Base-by-base conservation (phyloP, 2,797 vertebrate genomes). In the Onychomys leucogaster region DNA sequence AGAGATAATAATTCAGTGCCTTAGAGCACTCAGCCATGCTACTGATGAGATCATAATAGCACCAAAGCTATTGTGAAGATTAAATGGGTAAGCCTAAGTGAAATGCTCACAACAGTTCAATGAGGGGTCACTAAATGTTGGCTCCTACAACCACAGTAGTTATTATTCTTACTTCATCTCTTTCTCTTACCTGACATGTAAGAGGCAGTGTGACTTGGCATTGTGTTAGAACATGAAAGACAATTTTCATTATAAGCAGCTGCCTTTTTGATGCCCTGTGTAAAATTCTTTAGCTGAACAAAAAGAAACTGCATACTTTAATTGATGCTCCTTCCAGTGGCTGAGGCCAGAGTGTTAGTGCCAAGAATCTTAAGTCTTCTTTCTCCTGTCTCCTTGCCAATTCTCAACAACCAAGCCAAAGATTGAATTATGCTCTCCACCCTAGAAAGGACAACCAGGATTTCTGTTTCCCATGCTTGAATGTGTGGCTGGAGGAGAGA, bases 261-360 rank as follows among this genome's bases (percentile, higher is more conserved):
- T 91, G 63, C 23, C n/a, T 85, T 84, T 92, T 86, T 91, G 61
- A 41, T 94, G 37, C 67, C 71, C 52, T 96, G 71, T 94, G 69
- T 6, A 94, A 94, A 75, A 94, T 92, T 76, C 95, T 92, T 96
- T 94, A 97, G 71, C 59, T 77, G 86, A 96, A 95, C 34, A 63
- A 67, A 96, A 80, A 92, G 80, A 96, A 94, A 89, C 43, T 49
- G n/a, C 93, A 91, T 23, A 46, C n/a, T 95, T 94, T 65, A 92
- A 93, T 96, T 55, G 83, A 78, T 97, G 94, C 65, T 94, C 63
- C 73, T 89, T 93, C 52, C 86, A 78, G 82, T 93, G 94, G 69
- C 84, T 86, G 14, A 27, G 86, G 41, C 27, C n/a, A n/a, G 49
- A 82, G 37, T 43, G 25, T 82, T 91, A 94, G 85, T 89, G 46